Conservation (phyloP, 2,888 invertebrate species). For the Tenthredo livida region DNA sequence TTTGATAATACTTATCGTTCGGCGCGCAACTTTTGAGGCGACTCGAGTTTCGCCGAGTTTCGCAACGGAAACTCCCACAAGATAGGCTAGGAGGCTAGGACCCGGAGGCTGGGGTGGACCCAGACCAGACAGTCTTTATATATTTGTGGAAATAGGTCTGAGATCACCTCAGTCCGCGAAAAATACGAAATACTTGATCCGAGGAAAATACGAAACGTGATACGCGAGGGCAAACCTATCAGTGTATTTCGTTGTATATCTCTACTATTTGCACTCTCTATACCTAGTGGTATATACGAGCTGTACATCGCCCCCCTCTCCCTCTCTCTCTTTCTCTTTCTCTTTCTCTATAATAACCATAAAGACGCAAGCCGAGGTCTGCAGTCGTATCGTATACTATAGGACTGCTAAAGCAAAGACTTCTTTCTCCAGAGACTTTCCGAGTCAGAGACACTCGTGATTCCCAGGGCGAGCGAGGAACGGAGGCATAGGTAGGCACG, state of each 20-base stretch:
- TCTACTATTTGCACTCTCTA: background rate
- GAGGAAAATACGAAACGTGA: conserved; percentile 25
- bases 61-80: background rate
- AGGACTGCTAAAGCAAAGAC: background rate
- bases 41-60: conserved; percentile 14
- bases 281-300: background rate
- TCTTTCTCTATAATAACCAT: background rate
- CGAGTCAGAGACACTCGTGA: background rate
- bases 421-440: conserved; percentile 4
- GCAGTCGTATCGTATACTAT: background rate
- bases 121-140: conserved; percentile 30
- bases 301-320: background rate
- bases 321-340: background rate
- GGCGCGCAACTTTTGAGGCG: background rate
- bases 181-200: conserved; percentile 39
- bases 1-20: conserved; percentile 7
- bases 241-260: background rate
- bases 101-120: background rate
- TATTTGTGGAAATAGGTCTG: background rate
- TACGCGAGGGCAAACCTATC: conserved; percentile 34
- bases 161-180: background rate
- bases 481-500: background rate
- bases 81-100: background rate
- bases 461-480: background rate
- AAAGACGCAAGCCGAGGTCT: background rate